Conservation (phyloP, 2,113 vertebrate genomes). For the Corythaeola cristata region DNA sequence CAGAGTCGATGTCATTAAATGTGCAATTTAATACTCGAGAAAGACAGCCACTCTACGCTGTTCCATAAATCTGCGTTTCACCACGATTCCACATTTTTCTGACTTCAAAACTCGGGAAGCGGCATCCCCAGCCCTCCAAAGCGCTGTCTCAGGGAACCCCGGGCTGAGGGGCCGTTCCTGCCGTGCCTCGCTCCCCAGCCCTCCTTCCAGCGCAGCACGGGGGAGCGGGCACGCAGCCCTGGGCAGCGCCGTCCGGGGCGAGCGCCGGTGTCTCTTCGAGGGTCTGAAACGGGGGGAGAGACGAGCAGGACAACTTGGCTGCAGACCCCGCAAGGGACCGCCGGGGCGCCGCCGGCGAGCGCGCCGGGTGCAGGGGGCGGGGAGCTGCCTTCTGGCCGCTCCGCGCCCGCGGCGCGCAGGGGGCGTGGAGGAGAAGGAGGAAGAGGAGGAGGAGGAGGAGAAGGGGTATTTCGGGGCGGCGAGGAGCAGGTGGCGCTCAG, state of each 20-base stretch:
- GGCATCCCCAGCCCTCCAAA: not conserved
- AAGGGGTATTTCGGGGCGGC: constrained; percentile 3
- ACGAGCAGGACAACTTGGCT: accelerated
- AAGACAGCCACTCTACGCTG: not conserved
- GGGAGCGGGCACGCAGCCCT: not conserved
- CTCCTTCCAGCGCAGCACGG: not conserved
- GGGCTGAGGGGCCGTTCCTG: not conserved
- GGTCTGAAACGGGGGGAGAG: accelerated
- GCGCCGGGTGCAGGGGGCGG: accelerated
- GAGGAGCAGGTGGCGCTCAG: constrained; percentile 45
- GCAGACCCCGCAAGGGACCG: accelerated
- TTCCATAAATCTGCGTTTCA: not conserved
- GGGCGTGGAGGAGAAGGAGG: not conserved
- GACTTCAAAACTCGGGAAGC: not conserved
- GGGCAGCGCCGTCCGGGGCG: not conserved
- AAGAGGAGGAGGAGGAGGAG: not conserved
- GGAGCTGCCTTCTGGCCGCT: not conserved
- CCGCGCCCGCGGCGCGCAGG: not conserved
- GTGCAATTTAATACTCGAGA: not conserved
- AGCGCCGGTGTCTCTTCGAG: accelerated
- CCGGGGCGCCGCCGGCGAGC: not conserved
- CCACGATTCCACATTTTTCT: not conserved
- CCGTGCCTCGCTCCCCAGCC: no score
- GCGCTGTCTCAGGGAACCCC: accelerated
- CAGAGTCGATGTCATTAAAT: not conserved